phyloP scores from a whole-genome alignment of 2,113 vertebrate species.

The Tursiops truncatus region DNA sequence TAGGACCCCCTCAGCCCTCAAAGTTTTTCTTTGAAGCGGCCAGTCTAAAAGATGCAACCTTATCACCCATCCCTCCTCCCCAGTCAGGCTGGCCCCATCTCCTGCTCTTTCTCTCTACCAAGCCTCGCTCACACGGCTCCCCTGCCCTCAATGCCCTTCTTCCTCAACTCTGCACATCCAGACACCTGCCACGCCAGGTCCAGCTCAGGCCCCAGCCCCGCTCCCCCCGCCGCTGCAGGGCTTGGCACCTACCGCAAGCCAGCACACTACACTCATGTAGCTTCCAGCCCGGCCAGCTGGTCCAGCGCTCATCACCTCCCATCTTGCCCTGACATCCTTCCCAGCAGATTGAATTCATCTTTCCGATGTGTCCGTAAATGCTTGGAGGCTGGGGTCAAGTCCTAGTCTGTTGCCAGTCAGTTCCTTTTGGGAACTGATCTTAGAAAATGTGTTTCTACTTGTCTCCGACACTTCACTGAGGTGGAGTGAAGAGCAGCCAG shows the following conservation, averaged over 20 bases:
- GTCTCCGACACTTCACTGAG: not conserved
- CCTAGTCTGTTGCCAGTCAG: not conserved
- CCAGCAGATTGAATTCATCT: not conserved
- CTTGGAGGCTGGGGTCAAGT: not conserved
- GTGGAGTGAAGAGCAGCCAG: not conserved
- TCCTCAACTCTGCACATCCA: not conserved
- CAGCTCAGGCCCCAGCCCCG: not conserved
- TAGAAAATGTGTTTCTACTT: not conserved
- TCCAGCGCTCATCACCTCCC: not conserved
- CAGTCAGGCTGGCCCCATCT: not conserved
- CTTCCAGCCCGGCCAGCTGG: rapidly evolving
- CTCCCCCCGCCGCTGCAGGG: not conserved
- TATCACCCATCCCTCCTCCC: not conserved
- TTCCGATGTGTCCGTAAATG: not conserved
- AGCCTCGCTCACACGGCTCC: not conserved
- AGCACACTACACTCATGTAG: rapidly evolving
- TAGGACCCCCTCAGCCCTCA: not conserved
- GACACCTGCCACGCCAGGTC: not conserved
- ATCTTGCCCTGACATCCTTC: not conserved
- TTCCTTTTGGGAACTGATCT: not conserved
- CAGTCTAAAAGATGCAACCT: not conserved
- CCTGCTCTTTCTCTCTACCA: not conserved
- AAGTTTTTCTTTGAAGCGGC: not conserved
- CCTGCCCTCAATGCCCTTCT: not conserved
- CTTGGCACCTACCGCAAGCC: not conserved